These are phyloP conservation scores for Cheilosia vulpina DNA, from an alignment of 2,888 invertebrate species.

Conservation along the genomic window DNA sequence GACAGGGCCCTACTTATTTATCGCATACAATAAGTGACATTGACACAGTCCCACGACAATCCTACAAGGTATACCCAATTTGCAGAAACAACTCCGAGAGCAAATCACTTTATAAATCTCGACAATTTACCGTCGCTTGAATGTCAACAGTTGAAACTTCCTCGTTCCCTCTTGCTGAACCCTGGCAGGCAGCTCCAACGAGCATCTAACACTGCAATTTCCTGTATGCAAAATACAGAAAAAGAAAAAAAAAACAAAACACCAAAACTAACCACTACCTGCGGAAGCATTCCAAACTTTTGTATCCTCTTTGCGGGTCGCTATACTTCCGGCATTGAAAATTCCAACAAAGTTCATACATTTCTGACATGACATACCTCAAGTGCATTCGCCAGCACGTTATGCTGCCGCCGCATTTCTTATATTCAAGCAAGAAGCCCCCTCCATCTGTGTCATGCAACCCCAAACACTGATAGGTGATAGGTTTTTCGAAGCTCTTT, in stretches of 20 bases:
- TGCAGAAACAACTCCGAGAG: neutral
- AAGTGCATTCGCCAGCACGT: conserved; percentile 57
- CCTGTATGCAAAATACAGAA: conserved; percentile 24
- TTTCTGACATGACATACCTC: conserved; percentile 49
- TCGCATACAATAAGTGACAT: no score
- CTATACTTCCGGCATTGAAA: conserved; percentile 11
- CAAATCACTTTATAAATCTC: neutral
- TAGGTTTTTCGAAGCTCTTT: conserved; percentile 15
- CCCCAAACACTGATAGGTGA: conserved; percentile 17
- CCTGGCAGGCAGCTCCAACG: conserved; percentile 16
- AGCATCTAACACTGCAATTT: conserved; percentile 17
- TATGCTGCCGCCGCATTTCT: conserved; percentile 31
- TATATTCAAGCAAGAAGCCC: conserved; percentile 26
- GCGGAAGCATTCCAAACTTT: conserved; percentile 54
- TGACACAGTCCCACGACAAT: neutral
- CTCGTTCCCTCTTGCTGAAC: neutral
- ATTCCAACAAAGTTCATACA: conserved; percentile 52
- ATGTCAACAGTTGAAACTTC: conserved; percentile 8
- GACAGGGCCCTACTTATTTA: no score
- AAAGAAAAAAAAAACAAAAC: neutral
- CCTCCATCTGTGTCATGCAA: neutral
- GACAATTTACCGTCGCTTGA: neutral
- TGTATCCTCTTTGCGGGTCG: conserved; percentile 12
- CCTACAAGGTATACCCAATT: neutral
- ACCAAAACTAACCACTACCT: conserved; percentile 1